Percentiles rank a stretch among this genome's conserved stretches.
Evolutionary conservation across 1,140 invertebrate species (phyloP).

Genomic region (Formica selysi): DNA sequence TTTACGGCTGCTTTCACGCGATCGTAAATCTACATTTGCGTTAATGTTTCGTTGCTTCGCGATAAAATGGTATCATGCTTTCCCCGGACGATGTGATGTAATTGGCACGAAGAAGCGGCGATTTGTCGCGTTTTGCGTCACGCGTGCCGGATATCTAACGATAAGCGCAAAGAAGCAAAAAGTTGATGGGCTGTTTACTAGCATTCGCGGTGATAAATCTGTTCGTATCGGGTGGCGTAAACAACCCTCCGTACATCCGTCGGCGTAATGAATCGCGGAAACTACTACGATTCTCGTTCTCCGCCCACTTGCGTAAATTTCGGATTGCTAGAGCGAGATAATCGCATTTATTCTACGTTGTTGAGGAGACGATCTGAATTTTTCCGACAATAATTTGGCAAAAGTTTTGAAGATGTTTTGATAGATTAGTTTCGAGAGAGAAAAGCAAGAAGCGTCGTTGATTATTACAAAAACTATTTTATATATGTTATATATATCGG

Average conservation of each 20-base stretch:
- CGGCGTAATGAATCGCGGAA: constrained; percentile 57
- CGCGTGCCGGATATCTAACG: constrained; percentile 24
- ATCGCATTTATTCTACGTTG: neutral
- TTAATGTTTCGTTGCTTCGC: constrained; percentile 12
- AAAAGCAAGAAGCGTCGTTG: neutral
- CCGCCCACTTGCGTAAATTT: neutral
- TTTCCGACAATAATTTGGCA: neutral
- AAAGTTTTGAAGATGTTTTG: neutral
- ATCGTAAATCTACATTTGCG: constrained; percentile 41
- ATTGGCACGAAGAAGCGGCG: constrained; percentile 38
- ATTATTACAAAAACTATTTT: neutral
- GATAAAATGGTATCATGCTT: constrained; percentile 38
- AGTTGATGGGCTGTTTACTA: constrained; percentile 63
- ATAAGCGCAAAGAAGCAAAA: constrained; percentile 55
- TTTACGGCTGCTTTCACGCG: constrained; percentile 5
- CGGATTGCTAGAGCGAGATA: constrained; percentile 5
- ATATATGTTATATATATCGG: too few species aligned
- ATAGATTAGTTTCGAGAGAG: neutral
- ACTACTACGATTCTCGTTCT: constrained; percentile 24
- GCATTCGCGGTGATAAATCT: constrained; percentile 53
- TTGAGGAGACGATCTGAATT: neutral
- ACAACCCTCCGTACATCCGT: constrained; percentile 28
- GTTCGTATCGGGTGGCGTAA: constrained; percentile 26
- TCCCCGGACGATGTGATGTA: neutral
- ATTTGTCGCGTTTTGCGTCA: constrained; percentile 29